Base-by-base conservation (phyloP, 1,140 invertebrate species). In the Zaprionus inermis region DNA sequence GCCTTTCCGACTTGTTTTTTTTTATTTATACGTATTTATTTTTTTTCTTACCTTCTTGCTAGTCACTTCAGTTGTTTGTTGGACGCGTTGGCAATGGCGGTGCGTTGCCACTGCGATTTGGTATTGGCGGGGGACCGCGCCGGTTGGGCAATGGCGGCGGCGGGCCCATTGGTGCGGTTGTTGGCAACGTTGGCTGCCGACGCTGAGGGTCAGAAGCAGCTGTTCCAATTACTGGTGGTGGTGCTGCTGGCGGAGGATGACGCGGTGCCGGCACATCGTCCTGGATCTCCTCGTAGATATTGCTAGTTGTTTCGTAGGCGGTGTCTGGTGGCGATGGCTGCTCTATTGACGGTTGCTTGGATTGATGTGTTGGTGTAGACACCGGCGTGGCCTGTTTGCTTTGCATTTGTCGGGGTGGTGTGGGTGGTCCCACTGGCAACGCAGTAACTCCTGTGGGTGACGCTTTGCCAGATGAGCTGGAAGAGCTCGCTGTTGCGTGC, bases 61-160 rank as follows among this genome's bases (percentile, higher is more conserved):
- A 32, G 14, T 30, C 16, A 0, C n/a, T 54, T 76, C 84, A 89
- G 75, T 91, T 91, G 52, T 89, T 91, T 59, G 80, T 77, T 32
- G 90, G 90, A 60, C 90, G 68, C 61, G 81, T 90, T 11, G 90
- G 90, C 57, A 91, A 76, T 57, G 90, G 90, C 2, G 91, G 91
- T 20, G 90, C 90, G 68, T 89, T 86, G 51, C 90, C 86, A 52
- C 93, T 94, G 81, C 94, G 93, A 68, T 94, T 94, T 70, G 95
- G 95, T 77, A 95, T 93, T 41, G 94, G 94, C 73, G 94, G 94
- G 72, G 91, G 92, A 73, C 93, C 93, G 30, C 93, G 93, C 54
- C 94, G 92, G 32, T 94, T 94, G 4, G 95, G 95, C n/a, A 95
- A 93, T 4, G 95, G 95, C 1, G 96, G 95, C 14, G 95, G 91